Evolutionary conservation across 1,140 invertebrate genomes (phyloP).

Genomic region (Drosophila santomea): DNA sequence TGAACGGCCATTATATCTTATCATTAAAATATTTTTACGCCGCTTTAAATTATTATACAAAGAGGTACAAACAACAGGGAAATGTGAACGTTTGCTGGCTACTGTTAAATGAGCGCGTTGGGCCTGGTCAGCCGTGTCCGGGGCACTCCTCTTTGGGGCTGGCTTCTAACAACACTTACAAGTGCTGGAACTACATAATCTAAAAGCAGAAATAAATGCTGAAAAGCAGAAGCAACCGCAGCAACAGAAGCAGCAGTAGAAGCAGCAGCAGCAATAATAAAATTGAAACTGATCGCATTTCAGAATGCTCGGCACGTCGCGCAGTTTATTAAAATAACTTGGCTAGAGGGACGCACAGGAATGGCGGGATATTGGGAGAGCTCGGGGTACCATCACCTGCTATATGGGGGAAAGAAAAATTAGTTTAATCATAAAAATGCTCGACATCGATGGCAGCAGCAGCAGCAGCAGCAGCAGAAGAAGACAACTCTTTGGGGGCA

Average conservation of each 20-base stretch:
- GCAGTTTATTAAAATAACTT: constrained; percentile 85
- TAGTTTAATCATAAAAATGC: constrained; percentile 84
- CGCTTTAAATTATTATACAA: constrained; percentile 77
- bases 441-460: constrained; percentile 58
- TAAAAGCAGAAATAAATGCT: constrained; percentile 42
- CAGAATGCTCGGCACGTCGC: constrained; percentile 76
- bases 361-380: constrained; percentile 14
- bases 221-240: constrained; percentile 20
- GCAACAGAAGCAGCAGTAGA: constrained; percentile 15
- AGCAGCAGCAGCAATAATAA: constrained; percentile 65
- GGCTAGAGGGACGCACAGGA: constrained; percentile 46
- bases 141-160: constrained; percentile 64
- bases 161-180: constrained; percentile 81
- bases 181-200: constrained; percentile 76
- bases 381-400: constrained; percentile 69
- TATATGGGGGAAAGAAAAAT: constrained; percentile 81
- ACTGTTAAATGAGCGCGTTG: constrained; percentile 83
- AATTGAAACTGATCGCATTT: constrained; percentile 82
- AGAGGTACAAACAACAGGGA: constrained; percentile 54
- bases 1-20: constrained; percentile 57
- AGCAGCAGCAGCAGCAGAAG: constrained; percentile 4
- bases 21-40: constrained; percentile 81
- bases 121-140: constrained; percentile 58
- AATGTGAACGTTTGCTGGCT: constrained; percentile 65
- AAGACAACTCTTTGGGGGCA: constrained; percentile 55